Evolutionary conservation across 2,797 vertebrate species (phyloP).

Genomic region (Enteromius mattozi): DNA sequence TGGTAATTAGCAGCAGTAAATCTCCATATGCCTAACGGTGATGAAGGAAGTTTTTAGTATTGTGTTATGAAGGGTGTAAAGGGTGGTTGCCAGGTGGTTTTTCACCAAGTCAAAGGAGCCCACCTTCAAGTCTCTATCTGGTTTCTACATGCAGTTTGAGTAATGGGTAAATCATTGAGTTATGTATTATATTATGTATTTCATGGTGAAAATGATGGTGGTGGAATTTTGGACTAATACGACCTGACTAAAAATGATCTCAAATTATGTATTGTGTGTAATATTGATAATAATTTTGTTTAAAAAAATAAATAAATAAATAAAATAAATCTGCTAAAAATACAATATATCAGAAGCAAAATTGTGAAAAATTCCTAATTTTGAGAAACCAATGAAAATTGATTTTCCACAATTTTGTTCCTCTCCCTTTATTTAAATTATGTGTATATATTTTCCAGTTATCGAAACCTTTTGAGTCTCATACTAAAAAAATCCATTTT

Average conservation of each 20-base stretch:
- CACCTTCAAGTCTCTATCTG: not conserved
- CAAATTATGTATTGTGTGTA: too few species aligned
- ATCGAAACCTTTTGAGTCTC: too few species aligned
- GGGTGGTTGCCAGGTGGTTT: not conserved
- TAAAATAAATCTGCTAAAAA: not conserved
- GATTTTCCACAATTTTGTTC: too few species aligned
- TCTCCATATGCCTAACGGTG: conserved; percentile 11
- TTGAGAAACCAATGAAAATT: too few species aligned
- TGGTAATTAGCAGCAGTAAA: conserved; percentile 44
- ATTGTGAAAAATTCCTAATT: not conserved
- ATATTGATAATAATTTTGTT: too few species aligned
- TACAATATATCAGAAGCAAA: not conserved
- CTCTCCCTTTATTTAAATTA: too few species aligned
- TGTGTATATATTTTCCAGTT: too few species aligned
- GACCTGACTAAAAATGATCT: not conserved
- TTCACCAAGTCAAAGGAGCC: not conserved
- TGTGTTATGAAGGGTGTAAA: not conserved
- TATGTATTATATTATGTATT: not conserved
- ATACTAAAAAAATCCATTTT: too few species aligned
- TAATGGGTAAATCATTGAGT: not conserved
- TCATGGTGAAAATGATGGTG: not conserved
- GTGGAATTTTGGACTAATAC: not conserved
- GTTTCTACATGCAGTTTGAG: not conserved
- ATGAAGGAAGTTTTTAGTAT: not conserved
- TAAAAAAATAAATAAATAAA: too few species aligned